Evolutionary conservation across 53 echinoderm and acorn worm species (phyloP).

Genomic region (Paelopatides confundens): DNA sequence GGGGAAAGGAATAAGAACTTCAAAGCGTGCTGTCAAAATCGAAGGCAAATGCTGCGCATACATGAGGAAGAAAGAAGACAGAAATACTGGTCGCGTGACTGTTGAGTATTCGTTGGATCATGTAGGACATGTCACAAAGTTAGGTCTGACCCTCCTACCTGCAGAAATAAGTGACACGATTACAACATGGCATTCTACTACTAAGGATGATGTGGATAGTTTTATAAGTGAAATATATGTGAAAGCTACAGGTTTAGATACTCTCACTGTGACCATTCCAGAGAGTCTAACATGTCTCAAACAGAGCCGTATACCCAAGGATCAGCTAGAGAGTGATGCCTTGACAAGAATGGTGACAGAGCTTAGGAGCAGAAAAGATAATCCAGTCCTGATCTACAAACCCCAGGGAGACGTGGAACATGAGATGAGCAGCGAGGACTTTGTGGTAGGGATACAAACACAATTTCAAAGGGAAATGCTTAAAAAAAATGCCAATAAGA

Average conservation of each 20-base stretch:
- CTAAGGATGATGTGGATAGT: neutral
- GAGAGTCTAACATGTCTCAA: neutral
- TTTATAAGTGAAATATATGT: neutral
- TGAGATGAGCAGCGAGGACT: slow-evolving; percentile 29
- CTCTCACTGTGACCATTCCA: neutral
- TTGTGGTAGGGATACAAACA: neutral
- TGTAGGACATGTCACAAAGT: slow-evolving; percentile 15
- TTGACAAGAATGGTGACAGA: neutral
- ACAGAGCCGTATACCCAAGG: neutral
- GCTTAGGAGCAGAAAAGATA: neutral
- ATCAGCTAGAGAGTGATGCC: neutral
- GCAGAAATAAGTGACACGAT: neutral
- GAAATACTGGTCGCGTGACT: neutral
- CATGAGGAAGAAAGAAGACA: slow-evolving; percentile 14
- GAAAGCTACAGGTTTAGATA: neutral
- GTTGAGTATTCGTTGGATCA: slow-evolving; percentile 25
- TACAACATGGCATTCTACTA: neutral
- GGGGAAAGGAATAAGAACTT: slow-evolving; percentile 6
- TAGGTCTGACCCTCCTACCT: neutral
- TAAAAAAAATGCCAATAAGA: neutral
- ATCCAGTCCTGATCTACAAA: slow-evolving; percentile 3
- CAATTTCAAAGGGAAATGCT: neutral
- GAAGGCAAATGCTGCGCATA: slow-evolving; percentile 1
- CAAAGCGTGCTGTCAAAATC: neutral
- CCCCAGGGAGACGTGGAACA: neutral